Conservation (phyloP, 2,797 vertebrate genomes). For the Brachyalestes nurse region DNA sequence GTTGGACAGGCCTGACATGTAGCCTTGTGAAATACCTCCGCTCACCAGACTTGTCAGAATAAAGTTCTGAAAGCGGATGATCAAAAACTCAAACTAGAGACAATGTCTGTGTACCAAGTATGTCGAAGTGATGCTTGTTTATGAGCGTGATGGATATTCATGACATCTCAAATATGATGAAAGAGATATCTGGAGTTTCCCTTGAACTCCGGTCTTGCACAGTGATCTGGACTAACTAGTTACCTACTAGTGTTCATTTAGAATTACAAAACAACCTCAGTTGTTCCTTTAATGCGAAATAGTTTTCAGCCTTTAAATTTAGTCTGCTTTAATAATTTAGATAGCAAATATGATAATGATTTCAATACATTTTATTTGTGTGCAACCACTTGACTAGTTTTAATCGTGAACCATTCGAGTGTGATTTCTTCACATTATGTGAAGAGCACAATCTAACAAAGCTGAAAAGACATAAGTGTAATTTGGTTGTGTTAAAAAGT, state of each 20-base stretch:
- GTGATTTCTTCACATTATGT: no score
- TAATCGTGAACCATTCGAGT: no score
- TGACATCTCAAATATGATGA: background rate
- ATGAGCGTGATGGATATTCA: background rate
- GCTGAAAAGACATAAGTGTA: no score
- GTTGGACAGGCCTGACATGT: background rate
- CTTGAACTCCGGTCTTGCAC: background rate
- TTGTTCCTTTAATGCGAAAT: background rate
- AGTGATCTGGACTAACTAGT: background rate
- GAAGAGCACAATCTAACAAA: no score
- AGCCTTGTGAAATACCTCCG: background rate
- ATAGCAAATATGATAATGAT: no score
- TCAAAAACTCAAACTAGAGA: background rate
- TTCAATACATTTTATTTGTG: no score
- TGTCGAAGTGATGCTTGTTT: background rate
- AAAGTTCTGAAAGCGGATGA: conserved; percentile 6
- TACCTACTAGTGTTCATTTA: background rate
- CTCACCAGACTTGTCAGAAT: background rate
- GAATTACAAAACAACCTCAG: background rate
- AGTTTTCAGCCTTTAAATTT: background rate
- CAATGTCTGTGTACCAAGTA: background rate
- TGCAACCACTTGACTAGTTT: no score
- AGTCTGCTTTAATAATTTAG: background rate
- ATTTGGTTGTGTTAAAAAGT: no score
- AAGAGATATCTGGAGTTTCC: conserved; percentile 1